A percentile compares a stretch with the other conserved stretches of the same genome.
These are phyloP conservation scores for Empis livida DNA, from an alignment of 2,888 invertebrate species.

Conservation along the genomic window DNA sequence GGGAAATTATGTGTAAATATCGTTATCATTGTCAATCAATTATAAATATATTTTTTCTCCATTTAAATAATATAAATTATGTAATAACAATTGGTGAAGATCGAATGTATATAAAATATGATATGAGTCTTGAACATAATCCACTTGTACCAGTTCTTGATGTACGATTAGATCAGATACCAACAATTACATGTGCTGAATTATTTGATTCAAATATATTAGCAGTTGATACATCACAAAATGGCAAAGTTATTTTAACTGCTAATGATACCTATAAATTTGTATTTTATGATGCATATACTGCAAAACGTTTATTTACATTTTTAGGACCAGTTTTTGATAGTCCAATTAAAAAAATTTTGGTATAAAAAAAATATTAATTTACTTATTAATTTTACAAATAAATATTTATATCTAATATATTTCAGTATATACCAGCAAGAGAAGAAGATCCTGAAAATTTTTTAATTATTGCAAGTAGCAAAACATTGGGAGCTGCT, in stretches of 20 bases:
- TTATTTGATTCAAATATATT: slow-evolving; percentile 4
- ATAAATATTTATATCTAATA: too few relatives aligned
- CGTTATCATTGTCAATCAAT: slow-evolving; percentile 47
- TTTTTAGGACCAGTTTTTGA: slow-evolving; percentile 56
- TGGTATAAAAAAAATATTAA: slow-evolving; percentile 15
- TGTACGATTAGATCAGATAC: slow-evolving; percentile 39
- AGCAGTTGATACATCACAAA: background rate
- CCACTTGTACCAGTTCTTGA: slow-evolving; percentile 3
- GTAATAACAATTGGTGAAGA: slow-evolving; percentile 49
- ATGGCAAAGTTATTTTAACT: slow-evolving; percentile 7
- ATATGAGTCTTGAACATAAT: background rate
- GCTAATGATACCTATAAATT: slow-evolving; percentile 45
- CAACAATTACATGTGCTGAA: slow-evolving; percentile 30
- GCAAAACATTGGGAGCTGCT: slow-evolving; percentile 49
- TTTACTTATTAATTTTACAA: too few relatives aligned
- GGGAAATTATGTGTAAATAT: slow-evolving; percentile 47
- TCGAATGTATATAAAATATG: slow-evolving; percentile 19
- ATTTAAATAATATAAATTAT: slow-evolving; percentile 22
- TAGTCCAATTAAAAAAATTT: slow-evolving; percentile 41
- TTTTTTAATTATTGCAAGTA: slow-evolving; percentile 4
- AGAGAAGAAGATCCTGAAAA: background rate
- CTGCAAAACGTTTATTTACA: slow-evolving; percentile 52
- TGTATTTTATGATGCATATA: slow-evolving; percentile 49
- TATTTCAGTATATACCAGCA: background rate
- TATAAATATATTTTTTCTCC: slow-evolving; percentile 42